Evolutionary conservation across 2,797 vertebrate species (phyloP), one percentile per base, ranked within the genome.

Genomic region (Eutrigla gurnardus): DNA sequence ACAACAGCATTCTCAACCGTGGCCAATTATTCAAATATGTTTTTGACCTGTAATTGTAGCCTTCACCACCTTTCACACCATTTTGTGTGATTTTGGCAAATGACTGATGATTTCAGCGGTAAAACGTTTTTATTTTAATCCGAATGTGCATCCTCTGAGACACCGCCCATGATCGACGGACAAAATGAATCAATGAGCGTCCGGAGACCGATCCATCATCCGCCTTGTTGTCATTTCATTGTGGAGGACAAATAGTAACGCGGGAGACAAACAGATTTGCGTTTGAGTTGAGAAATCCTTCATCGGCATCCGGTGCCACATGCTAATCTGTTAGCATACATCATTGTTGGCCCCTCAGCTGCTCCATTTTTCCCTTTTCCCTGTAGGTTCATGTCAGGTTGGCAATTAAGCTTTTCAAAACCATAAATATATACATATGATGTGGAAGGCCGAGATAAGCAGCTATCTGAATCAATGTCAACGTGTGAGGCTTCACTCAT

Each of bases 321-420:
- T 76, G 74, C 78, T 81, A 78, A 88, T 86, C 81, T 80, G 74
- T 64, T 72, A 35, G 64, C 82, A 70, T 70, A 50, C 70, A 60
- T 66, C 52, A 37, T 17, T 42, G 64, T 61, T 61, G 57, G 62
- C 77, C 66, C 57, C 36, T 67, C 7, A 4, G 70, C 83, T 68
- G 64, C 75, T 72, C 69, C 50, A 53, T 64, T 81, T 70, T 70
- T 75, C 14, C 18, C 8, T 58, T 53, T 54, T 62, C 73, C 70
- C 76, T 10, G 32, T 69, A 46, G 75, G 64, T 62, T 73, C 57
- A 58, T 64, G 60, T 61, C 10, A 3, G 74, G 53, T 86, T 83
- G 82, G 77, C 58, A 84, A 57, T 70, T 70, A 78, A 77, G 75
- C 83, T 72, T 84, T 68, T 52, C 53, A 73, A 72, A 75, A 68